Conservation (phyloP, 2,797 vertebrate genomes). For the Pogonophryne albipinna region DNA sequence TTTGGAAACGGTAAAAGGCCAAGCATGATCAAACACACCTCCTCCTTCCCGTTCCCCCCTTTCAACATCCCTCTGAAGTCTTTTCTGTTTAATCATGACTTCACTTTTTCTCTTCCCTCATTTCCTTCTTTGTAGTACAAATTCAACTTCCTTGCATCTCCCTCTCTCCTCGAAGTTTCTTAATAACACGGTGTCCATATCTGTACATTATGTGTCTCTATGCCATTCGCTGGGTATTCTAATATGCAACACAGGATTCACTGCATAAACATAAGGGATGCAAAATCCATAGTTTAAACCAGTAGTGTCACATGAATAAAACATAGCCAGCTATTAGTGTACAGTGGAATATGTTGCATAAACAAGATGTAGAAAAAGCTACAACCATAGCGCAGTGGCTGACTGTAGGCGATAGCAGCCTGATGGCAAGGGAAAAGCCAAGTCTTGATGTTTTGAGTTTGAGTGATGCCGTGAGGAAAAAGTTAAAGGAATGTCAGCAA, state of each 20-base stretch:
- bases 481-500: constrained; percentile 25
- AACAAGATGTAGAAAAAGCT: not conserved
- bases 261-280: not conserved
- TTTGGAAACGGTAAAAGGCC: constrained; percentile 31
- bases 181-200: not conserved
- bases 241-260: not conserved
- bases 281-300: not conserved
- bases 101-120: constrained; percentile 9
- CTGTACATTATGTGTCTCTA: not conserved
- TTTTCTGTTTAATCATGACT: constrained; percentile 29
- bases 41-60: not conserved
- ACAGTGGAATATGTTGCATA: constrained; percentile 3
- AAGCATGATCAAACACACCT: constrained; percentile 20
- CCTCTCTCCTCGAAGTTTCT: not conserved
- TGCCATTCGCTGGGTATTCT: not conserved
- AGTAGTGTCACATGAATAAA: not conserved
- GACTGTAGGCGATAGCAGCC: not conserved
- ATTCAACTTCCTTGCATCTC: constrained; percentile 14
- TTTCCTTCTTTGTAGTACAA: not conserved
- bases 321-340: not conserved
- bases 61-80: constrained; percentile 1
- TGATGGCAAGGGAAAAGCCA: constrained; percentile 4
- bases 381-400: not conserved
- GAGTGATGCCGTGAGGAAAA: constrained; percentile 16
- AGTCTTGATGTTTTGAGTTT: constrained; percentile 10